phyloP scores from a whole-genome alignment of 2,888 invertebrate genomes.

The Tinea semifulvella region DNA sequence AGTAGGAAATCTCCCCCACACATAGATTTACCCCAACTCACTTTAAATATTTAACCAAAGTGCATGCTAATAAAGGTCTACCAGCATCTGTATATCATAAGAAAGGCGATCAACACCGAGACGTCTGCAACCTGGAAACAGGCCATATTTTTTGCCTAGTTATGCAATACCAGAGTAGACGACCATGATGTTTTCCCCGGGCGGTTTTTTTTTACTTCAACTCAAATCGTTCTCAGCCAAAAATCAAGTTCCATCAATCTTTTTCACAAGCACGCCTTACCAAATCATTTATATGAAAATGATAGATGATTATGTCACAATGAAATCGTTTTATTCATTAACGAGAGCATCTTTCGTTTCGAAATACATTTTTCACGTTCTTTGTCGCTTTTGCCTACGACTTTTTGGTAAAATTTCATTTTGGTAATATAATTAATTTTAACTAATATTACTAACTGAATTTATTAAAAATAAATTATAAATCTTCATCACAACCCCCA shows the following conservation, averaged over 20 bases:
- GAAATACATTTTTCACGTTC: background rate
- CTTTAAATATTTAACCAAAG: no score
- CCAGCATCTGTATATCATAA: no score
- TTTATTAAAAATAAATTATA: no score
- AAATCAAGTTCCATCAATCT: conserved; percentile 13
- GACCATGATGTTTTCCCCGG: conserved; percentile 13
- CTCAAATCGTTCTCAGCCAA: conserved; percentile 13
- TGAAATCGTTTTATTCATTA: conserved; percentile 11
- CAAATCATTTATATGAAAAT: conserved; percentile 14
- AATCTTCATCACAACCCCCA: no score
- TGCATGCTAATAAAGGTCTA: no score
- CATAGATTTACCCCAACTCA: no score
- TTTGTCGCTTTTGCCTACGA: background rate
- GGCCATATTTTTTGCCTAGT: no score
- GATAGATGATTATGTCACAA: conserved; percentile 6
- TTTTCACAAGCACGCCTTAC: conserved; percentile 14
- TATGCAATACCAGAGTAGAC: no score
- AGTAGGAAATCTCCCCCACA: no score
- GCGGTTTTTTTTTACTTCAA: conserved; percentile 7
- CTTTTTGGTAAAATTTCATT: background rate
- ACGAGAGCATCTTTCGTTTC: background rate
- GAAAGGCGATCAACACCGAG: no score
- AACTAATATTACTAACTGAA: background rate
- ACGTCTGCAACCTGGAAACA: no score
- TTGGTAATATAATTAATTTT: background rate